Conservation (phyloP, 2,888 invertebrate species). For the Cantharis flavilabris region DNA sequence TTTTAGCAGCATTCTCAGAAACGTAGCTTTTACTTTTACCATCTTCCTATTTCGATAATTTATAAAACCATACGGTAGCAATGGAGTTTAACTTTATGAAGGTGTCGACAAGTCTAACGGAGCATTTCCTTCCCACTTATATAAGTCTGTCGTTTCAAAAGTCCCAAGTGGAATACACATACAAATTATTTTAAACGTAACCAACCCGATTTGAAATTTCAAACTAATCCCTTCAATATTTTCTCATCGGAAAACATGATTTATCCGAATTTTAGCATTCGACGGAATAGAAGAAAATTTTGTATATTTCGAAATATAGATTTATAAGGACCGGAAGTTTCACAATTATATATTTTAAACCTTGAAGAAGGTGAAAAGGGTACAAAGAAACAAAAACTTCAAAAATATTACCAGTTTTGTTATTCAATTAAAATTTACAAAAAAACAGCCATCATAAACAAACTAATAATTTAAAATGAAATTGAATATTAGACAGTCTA, state of each 20-base stretch:
- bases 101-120: constrained; percentile 36
- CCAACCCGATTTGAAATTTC: background rate
- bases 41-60: background rate
- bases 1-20: background rate
- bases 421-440: background rate
- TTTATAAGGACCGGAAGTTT: too few relatives aligned
- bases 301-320: too few relatives aligned
- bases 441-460: background rate
- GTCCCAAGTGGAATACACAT: background rate
- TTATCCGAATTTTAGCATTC: too few relatives aligned
- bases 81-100: constrained; percentile 32
- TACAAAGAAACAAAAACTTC: too few relatives aligned
- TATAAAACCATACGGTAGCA: constrained; percentile 32
- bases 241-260: too few relatives aligned
- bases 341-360: too few relatives aligned
- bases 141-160: constrained; percentile 31
- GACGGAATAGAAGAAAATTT: too few relatives aligned
- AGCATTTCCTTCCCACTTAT: constrained; percentile 35
- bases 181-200: background rate
- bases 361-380: too few relatives aligned
- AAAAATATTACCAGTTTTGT: too few relatives aligned
- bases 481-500: too few relatives aligned
- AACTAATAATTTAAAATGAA: background rate
- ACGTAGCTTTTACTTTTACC: background rate
- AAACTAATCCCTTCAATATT: background rate